Conservation (phyloP, 1,140 invertebrate species). For the Apis laboriosa region DNA sequence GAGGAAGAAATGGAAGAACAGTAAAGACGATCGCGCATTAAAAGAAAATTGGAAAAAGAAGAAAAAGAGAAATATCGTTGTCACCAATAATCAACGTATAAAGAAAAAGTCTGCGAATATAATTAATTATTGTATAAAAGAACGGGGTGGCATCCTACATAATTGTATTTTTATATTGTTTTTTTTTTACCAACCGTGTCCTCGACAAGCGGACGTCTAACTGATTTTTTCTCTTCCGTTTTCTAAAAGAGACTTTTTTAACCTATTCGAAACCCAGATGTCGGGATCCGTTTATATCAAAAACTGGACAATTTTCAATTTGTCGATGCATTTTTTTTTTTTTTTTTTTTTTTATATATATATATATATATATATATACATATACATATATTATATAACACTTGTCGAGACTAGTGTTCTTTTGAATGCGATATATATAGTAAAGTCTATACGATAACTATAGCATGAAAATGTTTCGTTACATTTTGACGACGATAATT, state of each 20-base stretch:
- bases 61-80: constrained; percentile 61
- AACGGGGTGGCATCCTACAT: constrained; percentile 64
- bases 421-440: too few species aligned
- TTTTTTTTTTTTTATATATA: neutral
- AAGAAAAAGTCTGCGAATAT: constrained; percentile 68
- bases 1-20: constrained; percentile 5
- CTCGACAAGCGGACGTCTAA: neutral
- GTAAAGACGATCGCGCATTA: constrained; percentile 3
- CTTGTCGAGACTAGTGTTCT: too few species aligned
- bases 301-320: neutral
- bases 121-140: constrained; percentile 61
- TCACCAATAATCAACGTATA: constrained; percentile 73
- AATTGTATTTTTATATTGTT: constrained; percentile 76
- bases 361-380: too few species aligned
- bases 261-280: constrained; percentile 38
- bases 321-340: neutral
- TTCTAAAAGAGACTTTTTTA: constrained; percentile 37
- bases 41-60: constrained; percentile 47
- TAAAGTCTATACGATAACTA: too few species aligned
- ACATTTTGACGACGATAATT: too few species aligned
- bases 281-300: neutral
- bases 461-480: too few species aligned
- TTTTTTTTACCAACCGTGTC: constrained; percentile 68
- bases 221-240: constrained; percentile 69
- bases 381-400: too few species aligned